Base-by-base conservation (phyloP, 2,888 invertebrate genomes). In the Chloroclystis v-ata region DNA sequence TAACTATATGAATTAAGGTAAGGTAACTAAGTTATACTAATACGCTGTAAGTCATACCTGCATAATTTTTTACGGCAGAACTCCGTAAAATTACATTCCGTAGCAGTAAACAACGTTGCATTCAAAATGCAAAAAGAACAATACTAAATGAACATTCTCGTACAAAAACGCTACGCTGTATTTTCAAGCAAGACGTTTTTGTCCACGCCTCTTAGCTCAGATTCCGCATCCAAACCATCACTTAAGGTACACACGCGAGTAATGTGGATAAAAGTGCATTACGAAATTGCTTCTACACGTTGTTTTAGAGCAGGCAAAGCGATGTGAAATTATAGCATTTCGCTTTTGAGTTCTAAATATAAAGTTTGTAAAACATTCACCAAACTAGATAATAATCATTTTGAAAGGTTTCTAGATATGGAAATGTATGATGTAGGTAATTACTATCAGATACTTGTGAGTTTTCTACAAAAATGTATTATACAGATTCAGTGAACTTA, bases 201-300 rank as follows among this genome's bases (percentile, higher is more conserved):
- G 54, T 56, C 52, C 47, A 39, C 52, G 50, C 53, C 52, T 60
- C 49, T 60, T 52, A 56, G 58, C 58, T 39, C 54, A 58, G 60
- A 60, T 60, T 60, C 42, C 47, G 49, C 47, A 53, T 56, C 50
- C 49, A 55, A 59, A 57, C 55, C 57, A 57, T 57, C 57, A 58
- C 55, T 59, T 56, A 52, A 54, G 52, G 52, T 52, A 50, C 56
- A 50, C 56, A 55, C 33, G 50, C 50, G 39, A 54, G 54, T 52
- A 55, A 57, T 54, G 54, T 57, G 67, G 64, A 72, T 72, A 74
- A 76, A 79, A 80, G 69, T 78, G 77, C 78, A 82, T 82, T 82
- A 80, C 72, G 61, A 72, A 79, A 80, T 81, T 78, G 76, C 76
- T 75, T 72, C 69, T 65, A 69, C 75, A 71, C 67, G 60, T 66